Evolutionary conservation across 2,113 vertebrate genomes (phyloP), one percentile per base, ranked within the genome.

Genomic region (Ochotona curzoniae): DNA sequence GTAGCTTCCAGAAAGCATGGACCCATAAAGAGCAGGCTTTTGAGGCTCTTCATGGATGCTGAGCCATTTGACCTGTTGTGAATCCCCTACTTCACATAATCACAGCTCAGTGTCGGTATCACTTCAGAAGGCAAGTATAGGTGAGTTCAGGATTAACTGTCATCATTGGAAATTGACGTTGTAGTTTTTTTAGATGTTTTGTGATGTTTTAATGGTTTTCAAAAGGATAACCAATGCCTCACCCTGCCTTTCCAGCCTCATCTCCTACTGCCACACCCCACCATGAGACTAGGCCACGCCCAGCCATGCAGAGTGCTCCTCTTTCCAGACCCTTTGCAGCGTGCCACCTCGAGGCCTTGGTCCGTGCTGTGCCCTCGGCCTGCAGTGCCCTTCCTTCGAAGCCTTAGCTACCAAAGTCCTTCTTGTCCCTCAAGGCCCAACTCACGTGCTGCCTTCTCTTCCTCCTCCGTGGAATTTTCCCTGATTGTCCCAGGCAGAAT

Each of bases 191-290:
- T 54, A 21, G 26, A 60, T 90, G 28, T 32, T 54, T 73, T 54
- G 61, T 74, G 75, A 54, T 25, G 18, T 3, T 28, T 1, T 80
- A n/a, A 25, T 30, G 66, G 23, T 60, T 63, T 83, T 74, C 4
- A 25, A 60, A 75, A 35, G 30, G n/a, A 38, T 75, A 91, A 20
- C 87, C 21, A 94, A 78, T 69, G 30, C 73, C 75, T 92, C 61
- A 5, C 89, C 92, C 93, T 93, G 57, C 95, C 93, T 96, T 96
- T 94, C 66, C 94, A 96, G 96, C 89, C 30, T 71, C 83, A 25
- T 12, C 89, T 92, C 71, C 86, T 79, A 4, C 38, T 44, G 38
- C 86, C 30, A 0, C 54, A 49, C 75, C 85, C 85, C n/a, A 90
- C 86, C 83, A 5, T 63, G 96, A 85, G 57, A 69, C 74, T 60